Conservation (phyloP, 2,113 vertebrate species). For the Thunnus maccoyii region DNA sequence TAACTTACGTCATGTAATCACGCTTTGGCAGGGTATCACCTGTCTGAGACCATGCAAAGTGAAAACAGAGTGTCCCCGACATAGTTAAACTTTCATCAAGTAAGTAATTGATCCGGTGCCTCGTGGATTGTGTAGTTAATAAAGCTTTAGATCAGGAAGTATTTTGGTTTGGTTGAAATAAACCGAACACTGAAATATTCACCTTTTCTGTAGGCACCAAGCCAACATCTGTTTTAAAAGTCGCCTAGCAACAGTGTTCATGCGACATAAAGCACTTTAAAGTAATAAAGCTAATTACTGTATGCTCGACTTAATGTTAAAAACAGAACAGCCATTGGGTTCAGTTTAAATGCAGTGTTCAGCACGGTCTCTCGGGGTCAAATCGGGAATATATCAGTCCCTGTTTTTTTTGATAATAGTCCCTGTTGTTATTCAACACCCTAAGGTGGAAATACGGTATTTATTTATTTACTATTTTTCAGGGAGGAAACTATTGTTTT, state of each 20-base stretch:
- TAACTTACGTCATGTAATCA: not conserved
- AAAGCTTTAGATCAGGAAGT: not conserved
- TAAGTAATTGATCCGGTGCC: not conserved
- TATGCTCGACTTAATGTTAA: not conserved
- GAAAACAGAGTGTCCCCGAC: not conserved
- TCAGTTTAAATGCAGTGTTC: not conserved
- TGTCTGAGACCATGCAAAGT: not conserved
- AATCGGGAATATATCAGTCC: not conserved
- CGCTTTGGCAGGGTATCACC: constrained; percentile 5
- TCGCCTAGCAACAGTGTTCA: not conserved
- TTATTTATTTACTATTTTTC: too few species aligned
- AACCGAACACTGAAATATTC: too few species aligned
- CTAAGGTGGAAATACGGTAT: constrained; percentile 54
- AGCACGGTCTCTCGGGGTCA: too few species aligned
- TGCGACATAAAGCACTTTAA: too few species aligned
- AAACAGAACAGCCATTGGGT: not conserved
- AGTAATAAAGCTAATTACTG: fast-evolving
- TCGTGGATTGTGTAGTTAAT: not conserved
- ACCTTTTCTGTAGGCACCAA: too few species aligned
- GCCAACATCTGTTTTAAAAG: not conserved
- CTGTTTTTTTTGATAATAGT: not conserved
- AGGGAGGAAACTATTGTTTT: not conserved
- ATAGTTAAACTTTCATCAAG: not conserved
- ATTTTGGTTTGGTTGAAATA: not conserved
- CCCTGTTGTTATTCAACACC: too few species aligned